Evolutionary conservation across 2,888 invertebrate genomes (phyloP), one percentile per base, ranked within the genome.

Genomic region (Euplexia lucipara): DNA sequence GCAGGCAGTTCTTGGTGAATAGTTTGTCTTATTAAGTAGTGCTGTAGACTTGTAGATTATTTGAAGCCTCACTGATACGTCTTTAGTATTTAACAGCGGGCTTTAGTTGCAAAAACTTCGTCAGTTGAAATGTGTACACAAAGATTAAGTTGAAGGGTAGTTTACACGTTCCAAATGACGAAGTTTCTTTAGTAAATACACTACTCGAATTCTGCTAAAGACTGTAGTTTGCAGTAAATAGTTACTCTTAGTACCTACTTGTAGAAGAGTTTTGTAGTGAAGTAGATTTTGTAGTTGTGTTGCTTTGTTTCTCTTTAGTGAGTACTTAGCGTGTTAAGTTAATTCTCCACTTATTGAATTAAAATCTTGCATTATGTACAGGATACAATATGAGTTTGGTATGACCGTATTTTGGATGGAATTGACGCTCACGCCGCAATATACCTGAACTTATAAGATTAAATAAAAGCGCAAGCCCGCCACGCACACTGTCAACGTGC

Each of bases 1-100:
- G 92, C 78, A 89, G 90, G 90, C 75, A 75, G 52, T 92, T 87
- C 64, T 73, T 92, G 92, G 92, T 92, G 89, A 92, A 85, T 91
- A 84, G 69, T 44, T 75, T 57, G 47, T 62, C 49, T 62, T 47
- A 32, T 49, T 65, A 62, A 44, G 45, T 75, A 71, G 52, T 61
- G n/a, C 18, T 22, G 35, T 79, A 75, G 54, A 48, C 70, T 49
- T 48, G 26, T 26, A 30, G n/a, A 30, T 6, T 7, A 26, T 26
- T 34, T 42, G 20, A 10, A n/a, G 5, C 16, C 1, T 12, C 8
- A 30, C 48, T 73, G 41, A 6, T 30, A 66, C 39, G 30, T 10
- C 6, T 47, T 30, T 72, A 41, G 26, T 26, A 12, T 5, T 20
- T 18, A 42, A 34, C 44, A 26, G 7, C 32, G 3, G 8, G 16